Percentiles rank a stretch among this genome's conserved stretches.
These are phyloP conservation scores for Thunnus albacares DNA, from an alignment of 2,797 vertebrate species.

Conservation along the genomic window DNA sequence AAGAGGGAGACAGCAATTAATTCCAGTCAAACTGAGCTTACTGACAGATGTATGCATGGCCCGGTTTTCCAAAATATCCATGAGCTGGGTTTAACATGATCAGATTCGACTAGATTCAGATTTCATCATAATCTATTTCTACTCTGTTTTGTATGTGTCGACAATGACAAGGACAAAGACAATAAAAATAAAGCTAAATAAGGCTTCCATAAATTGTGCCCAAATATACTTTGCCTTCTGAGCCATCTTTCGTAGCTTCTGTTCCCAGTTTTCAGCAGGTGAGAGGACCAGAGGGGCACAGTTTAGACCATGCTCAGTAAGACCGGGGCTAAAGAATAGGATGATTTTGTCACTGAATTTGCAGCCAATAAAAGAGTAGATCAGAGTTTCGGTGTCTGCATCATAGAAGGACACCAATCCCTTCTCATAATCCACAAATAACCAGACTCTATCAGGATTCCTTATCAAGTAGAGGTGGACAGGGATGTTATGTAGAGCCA, in stretches of 20 bases:
- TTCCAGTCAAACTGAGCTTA: not conserved
- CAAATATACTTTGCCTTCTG: no score
- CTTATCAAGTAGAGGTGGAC: not conserved
- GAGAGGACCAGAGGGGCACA: slow-evolving; percentile 36
- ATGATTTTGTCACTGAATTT: slow-evolving; percentile 48
- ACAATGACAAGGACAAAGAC: no score
- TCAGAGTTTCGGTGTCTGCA: not conserved
- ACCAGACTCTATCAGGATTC: slow-evolving; percentile 34
- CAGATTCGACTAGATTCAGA: not conserved
- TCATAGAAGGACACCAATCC: slow-evolving; percentile 45
- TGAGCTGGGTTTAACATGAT: not conserved
- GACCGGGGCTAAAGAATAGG: slow-evolving; percentile 34
- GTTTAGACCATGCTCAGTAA: slow-evolving; percentile 17
- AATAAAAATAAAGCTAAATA: no score
- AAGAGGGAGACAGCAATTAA: not conserved
- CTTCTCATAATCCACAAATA: slow-evolving; percentile 62
- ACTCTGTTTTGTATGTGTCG: no score
- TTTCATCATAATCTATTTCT: not conserved
- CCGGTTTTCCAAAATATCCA: not conserved
- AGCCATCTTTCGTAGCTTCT: no score
- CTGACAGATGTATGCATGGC: not conserved
- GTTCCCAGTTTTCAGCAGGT: not conserved
- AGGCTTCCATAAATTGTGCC: no score
- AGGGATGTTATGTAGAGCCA: not conserved
- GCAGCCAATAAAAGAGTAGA: slow-evolving; percentile 42